These are phyloP conservation scores for Sebastes variabilis DNA, from an alignment of 2,797 vertebrate genomes.

Conservation along the genomic window DNA sequence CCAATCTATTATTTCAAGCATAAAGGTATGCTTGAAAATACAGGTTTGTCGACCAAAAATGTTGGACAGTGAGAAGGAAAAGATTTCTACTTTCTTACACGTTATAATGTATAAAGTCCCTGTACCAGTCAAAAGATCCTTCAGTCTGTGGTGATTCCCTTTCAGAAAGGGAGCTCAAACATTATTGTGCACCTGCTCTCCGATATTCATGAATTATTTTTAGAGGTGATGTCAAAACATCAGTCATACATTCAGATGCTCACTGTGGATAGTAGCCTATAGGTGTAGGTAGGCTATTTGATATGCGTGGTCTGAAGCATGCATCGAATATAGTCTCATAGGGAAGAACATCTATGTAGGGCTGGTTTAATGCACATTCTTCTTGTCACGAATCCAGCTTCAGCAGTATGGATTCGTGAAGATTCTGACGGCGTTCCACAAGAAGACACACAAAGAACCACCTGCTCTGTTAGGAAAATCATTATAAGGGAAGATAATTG, in stretches of 20 bases:
- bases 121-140: background rate
- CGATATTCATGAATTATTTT: background rate
- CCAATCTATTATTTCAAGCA: background rate
- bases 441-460: background rate
- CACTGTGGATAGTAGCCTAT: background rate
- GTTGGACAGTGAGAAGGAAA: background rate
- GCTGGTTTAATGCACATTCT: background rate
- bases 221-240: background rate
- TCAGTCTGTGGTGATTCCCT: background rate
- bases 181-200: background rate
- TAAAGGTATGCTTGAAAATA: background rate
- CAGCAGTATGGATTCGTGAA: background rate
- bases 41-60: background rate
- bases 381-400: background rate
- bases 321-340: background rate
- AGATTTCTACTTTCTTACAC: background rate
- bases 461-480: background rate
- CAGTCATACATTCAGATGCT: background rate
- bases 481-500: background rate
- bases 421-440: background rate
- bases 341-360: background rate
- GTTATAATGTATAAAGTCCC: background rate
- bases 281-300: background rate
- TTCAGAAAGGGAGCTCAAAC: background rate
- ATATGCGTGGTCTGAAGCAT: background rate